phyloP scores from a whole-genome alignment of 2,888 invertebrate species.

The Cataglyphis rosenhaueri region DNA sequence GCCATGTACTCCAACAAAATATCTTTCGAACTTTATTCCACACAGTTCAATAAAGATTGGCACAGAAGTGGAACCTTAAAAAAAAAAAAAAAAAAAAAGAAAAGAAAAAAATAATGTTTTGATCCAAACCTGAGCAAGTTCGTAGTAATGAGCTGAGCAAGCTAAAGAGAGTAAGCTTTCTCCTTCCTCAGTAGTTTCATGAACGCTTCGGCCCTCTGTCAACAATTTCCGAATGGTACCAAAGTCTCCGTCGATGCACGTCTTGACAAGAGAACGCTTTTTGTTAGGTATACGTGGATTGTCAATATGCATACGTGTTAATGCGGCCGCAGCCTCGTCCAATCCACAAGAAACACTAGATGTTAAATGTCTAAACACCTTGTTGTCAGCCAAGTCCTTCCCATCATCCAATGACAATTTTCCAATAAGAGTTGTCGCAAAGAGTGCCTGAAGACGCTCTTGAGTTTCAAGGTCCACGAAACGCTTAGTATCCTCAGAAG shows the following conservation, averaged over 20 bases:
- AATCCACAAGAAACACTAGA: constrained; percentile 97
- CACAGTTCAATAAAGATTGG: neutral
- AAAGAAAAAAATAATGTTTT: too few relatives aligned
- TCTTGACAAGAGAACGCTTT: constrained; percentile 94
- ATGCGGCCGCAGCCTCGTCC: constrained; percentile 98
- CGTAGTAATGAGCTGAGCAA: constrained; percentile 98
- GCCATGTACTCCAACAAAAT: neutral
- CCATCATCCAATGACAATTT: constrained; percentile 93
- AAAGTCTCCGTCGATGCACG: constrained; percentile 97
- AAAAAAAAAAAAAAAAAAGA: too few relatives aligned
- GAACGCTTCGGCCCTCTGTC: constrained; percentile 96
- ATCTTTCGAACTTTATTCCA: neutral
- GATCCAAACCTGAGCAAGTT: constrained; percentile 94
- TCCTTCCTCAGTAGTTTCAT: constrained; percentile 99
- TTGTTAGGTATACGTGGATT: constrained; percentile 90
- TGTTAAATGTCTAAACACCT: constrained; percentile 94
- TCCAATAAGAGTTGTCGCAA: constrained; percentile 96
- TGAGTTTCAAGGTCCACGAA: constrained; percentile 95
- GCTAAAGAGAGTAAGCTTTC: constrained; percentile 98
- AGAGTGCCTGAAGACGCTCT: constrained; percentile 95
- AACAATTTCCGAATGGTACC: constrained; percentile 96
- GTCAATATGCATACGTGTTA: constrained; percentile 98
- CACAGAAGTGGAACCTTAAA: too few relatives aligned
- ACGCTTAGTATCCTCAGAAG: constrained; percentile 88
- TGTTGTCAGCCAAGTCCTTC: constrained; percentile 94